Evolutionary conservation across 2,888 invertebrate species (phyloP), one percentile per base, ranked within the genome.

Genomic region (Melieria crassipennis): DNA sequence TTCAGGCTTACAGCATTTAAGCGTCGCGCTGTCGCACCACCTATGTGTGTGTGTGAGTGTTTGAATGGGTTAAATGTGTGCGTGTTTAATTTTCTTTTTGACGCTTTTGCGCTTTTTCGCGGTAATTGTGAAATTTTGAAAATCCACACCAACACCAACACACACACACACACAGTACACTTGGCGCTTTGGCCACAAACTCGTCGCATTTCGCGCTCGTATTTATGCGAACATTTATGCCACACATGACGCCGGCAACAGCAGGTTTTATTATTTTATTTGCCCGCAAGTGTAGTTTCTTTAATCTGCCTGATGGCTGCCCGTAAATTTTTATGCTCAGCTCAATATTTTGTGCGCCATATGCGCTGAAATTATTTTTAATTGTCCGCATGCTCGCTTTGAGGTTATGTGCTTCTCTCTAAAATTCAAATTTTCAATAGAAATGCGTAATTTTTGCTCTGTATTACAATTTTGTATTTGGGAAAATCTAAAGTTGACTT

Each of bases 1-100:
- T 75, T 73, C 69, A 69, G 69, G 69, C 69, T 69, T 69, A 63
- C 56, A 55, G 46, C 16, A 61, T 61, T 67, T 67, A 52, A 61
- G 50, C 42, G 48, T 10, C n/a, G 58, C 58, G 42, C 48, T 63
- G 46, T 4, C 42, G 47, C 58, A 13, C 50, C 46, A 13, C 16
- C 58, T 13, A 43, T 67, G 5, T 16, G 30, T 46, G 45, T 45
- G 45, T 56, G 56, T 10, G 11, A 50, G 10, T 50, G 2, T 9
- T 3, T 10, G 9, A 11, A 9, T 50, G 10, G 50, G 9, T 10
- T 50, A 11, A 10, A 50, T 50, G 50, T 50, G 52, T 61, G 52
- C 61, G 67, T 30, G 16, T 60, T 67, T 67, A 67, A 67, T 67
- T 67, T 60, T 16, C 45, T 67, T 52, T 67, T 67, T 67, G 52